Conservation (phyloP, 1,140 invertebrate species). For the Nebria ingens region DNA sequence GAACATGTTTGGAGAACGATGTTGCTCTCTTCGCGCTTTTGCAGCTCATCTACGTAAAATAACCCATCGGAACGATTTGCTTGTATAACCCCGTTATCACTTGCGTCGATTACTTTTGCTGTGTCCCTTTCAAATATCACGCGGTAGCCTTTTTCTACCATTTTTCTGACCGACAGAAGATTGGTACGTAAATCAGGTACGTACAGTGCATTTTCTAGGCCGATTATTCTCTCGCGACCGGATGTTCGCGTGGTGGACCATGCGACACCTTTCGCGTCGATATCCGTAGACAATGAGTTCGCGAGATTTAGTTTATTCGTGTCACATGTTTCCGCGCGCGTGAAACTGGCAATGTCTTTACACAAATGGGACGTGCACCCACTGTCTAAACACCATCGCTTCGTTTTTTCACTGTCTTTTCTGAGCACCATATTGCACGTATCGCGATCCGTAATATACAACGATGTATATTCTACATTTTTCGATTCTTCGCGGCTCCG, state of each 20-base stretch:
- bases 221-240: not conserved
- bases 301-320: not conserved
- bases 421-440: no score
- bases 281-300: not conserved
- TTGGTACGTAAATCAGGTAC: slow-evolving; percentile 13
- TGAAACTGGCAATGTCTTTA: not conserved
- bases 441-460: not conserved
- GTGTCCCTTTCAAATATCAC: slow-evolving; percentile 13
- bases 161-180: slow-evolving; percentile 13
- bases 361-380: not conserved
- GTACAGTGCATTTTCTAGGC: slow-evolving; percentile 7
- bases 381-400: not conserved
- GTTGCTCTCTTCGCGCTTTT: not conserved
- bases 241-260: not conserved
- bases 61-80: not conserved
- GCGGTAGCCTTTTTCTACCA: slow-evolving; percentile 10
- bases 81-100: not conserved
- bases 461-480: not conserved
- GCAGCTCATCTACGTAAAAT: not conserved
- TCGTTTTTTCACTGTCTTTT: no score
- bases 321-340: not conserved
- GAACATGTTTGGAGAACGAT: not conserved
- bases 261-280: not conserved
- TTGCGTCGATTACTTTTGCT: slow-evolving; percentile 8
- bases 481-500: not conserved